Conservation (phyloP, 35 echinoderm and acorn worm species). For the Heliocidaris tuberculata region DNA sequence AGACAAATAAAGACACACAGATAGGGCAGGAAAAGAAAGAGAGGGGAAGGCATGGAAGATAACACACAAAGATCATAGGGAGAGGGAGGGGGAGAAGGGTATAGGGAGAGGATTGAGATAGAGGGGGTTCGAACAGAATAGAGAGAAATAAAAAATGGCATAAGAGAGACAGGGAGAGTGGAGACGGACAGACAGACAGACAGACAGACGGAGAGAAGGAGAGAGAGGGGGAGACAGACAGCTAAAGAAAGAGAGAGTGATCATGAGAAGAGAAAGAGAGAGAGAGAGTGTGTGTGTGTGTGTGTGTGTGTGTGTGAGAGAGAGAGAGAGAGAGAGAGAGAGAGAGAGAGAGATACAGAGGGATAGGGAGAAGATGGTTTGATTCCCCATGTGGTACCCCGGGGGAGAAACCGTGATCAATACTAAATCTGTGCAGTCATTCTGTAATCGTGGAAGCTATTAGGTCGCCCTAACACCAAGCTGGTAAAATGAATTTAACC, state of each 20-base stretch:
- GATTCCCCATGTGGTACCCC: background rate
- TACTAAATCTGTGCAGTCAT: background rate
- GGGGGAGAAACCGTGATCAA: background rate
- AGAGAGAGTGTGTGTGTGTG: background rate
- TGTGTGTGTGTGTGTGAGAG: background rate
- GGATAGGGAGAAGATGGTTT: background rate
- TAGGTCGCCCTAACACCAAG: background rate
- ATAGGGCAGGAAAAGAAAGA: no score
- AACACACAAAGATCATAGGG: no score
- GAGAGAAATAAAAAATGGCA: no score
- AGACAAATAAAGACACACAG: no score
- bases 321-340: background rate
- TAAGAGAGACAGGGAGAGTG: no score
- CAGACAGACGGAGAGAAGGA: background rate
- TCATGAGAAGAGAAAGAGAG: background rate
- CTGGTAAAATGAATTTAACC: slow-evolving; percentile 3
- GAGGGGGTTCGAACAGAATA: no score
- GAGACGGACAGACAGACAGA: background rate
- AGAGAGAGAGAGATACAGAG: background rate
- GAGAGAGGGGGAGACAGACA: background rate
- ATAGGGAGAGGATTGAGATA: no score
- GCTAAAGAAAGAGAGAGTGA: background rate
- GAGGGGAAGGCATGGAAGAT: no score
- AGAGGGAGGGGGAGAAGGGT: no score
- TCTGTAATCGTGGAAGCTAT: background rate